A percentile compares a stretch with the other conserved stretches of the same genome.
Evolutionary conservation across 1,140 invertebrate genomes (phyloP).

Genomic region (Nasonia vitripennis): DNA sequence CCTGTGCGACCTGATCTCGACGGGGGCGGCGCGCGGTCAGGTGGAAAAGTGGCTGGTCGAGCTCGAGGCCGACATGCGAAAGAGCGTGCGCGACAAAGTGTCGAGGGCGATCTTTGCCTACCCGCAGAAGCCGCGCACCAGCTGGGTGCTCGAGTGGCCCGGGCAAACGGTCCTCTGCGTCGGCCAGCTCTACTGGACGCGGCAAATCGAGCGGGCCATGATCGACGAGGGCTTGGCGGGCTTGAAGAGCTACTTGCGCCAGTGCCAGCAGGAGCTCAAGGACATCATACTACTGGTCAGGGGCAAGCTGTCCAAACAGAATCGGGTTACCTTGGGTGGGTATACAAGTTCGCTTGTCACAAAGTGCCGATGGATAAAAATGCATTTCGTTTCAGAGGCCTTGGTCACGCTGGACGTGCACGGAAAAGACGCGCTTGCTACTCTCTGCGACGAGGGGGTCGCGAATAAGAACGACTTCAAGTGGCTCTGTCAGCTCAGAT

Average conservation of each 20-base stretch:
- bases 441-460: slow-evolving; percentile 83
- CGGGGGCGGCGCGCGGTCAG: slow-evolving; percentile 89
- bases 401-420: slow-evolving; percentile 95
- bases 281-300: slow-evolving; percentile 91
- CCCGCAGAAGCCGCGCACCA: slow-evolving; percentile 77
- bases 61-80: slow-evolving; percentile 91
- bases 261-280: slow-evolving; percentile 80
- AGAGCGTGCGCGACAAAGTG: slow-evolving; percentile 85
- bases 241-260: slow-evolving; percentile 60
- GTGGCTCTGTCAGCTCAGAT: slow-evolving; percentile 93
- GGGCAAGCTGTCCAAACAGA: slow-evolving; percentile 90
- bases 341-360: background rate
- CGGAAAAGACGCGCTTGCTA: slow-evolving; percentile 88
- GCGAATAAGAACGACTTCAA: slow-evolving; percentile 88
- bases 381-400: slow-evolving; percentile 77
- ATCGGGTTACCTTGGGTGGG: slow-evolving; percentile 89
- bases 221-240: slow-evolving; percentile 71
- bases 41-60: slow-evolving; percentile 98
- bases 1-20: slow-evolving; percentile 88
- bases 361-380: too few relatives aligned
- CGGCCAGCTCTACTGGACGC: slow-evolving; percentile 91
- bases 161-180: slow-evolving; percentile 94
- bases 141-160: slow-evolving; percentile 92
- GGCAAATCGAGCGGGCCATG: slow-evolving; percentile 87
- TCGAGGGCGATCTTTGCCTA: slow-evolving; percentile 82